Evolutionary conservation across 2,888 invertebrate genomes (phyloP).

Genomic region (Yponomeuta plumbellus): DNA sequence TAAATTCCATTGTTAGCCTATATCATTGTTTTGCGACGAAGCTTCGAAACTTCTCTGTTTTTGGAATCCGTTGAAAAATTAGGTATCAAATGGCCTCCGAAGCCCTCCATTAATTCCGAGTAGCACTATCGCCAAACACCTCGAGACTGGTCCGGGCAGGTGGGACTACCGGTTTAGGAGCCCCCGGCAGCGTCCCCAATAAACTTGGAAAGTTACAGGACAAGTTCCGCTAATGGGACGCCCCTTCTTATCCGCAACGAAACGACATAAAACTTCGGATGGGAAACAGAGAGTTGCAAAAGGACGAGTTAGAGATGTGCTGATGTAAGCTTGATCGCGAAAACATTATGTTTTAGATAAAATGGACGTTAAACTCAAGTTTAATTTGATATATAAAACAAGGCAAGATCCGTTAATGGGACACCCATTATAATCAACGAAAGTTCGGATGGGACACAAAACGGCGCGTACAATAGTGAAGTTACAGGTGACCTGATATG

Average conservation of each 20-base stretch:
- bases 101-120: conserved; percentile 5
- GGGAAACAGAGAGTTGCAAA: background rate
- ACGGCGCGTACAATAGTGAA: too few relatives aligned
- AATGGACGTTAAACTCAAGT: too few relatives aligned
- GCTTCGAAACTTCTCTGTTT: background rate
- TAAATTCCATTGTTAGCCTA: too few relatives aligned
- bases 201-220: conserved; percentile 45
- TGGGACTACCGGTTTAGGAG: conserved; percentile 46
- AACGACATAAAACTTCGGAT: conserved; percentile 18
- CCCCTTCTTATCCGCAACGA: conserved; percentile 24
- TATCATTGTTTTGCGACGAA: too few relatives aligned
- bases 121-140: conserved; percentile 13
- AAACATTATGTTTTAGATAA: background rate
- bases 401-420: too few relatives aligned
- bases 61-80: background rate
- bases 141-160: conserved; percentile 38
- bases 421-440: too few relatives aligned
- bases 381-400: too few relatives aligned
- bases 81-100: background rate
- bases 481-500: too few relatives aligned
- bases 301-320: background rate
- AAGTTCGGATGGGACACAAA: too few relatives aligned
- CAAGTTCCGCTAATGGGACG: conserved; percentile 42
- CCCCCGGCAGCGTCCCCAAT: conserved; percentile 37
- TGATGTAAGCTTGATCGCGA: background rate